Base-by-base conservation (phyloP, 2,888 invertebrate species). In the Gryllus longicercus region DNA sequence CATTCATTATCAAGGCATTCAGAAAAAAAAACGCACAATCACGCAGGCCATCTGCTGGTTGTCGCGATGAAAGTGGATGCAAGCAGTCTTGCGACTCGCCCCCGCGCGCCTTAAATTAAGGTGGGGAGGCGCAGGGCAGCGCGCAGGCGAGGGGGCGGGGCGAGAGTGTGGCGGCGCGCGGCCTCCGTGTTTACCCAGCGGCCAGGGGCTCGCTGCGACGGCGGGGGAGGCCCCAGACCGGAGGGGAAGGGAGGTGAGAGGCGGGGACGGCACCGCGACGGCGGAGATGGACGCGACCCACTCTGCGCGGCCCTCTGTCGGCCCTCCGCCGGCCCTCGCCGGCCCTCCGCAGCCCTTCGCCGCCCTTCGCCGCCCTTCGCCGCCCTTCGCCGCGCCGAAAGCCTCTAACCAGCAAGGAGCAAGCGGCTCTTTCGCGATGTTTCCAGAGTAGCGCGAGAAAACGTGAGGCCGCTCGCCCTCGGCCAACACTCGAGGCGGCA, bases 331-430 rank as follows among this genome's bases (percentile, higher is more conserved):
- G 63, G 38, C 38, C 38, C 38, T 38, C 38, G 38, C 38, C 63
- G 63, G 38, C 38, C 38, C 38, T 38, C 38, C 38, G 38, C 38
- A 8, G 8, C 38, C 38, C 38, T 38, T 8, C 38, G 16, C 3
- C 5, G 16, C 63, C 63, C 16, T n/a, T 63, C 63, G 14, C 63
- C 63, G n/a, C 63, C 38, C 38, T 38, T 8, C 38, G 16, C 3
- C 5, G 16, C 63, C 63, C 16, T n/a, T 63, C 63, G 14, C 63
- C 63, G n/a, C 63, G 63, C n/a, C 14, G 63, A 63, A 63, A 63
- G 63, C 63, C 63, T 63, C 63, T 63, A 63, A 63, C 63, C 63
- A 63, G 63, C 63, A 63, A 63, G 63, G n/a, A 63, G 63, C 63
- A 63, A 63, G 63, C 63, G 4, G 63, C 63, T 63, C 63, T 63